These are phyloP conservation scores for Vireo altiloquus DNA, from an alignment of 2,113 vertebrate genomes.

Conservation along the genomic window DNA sequence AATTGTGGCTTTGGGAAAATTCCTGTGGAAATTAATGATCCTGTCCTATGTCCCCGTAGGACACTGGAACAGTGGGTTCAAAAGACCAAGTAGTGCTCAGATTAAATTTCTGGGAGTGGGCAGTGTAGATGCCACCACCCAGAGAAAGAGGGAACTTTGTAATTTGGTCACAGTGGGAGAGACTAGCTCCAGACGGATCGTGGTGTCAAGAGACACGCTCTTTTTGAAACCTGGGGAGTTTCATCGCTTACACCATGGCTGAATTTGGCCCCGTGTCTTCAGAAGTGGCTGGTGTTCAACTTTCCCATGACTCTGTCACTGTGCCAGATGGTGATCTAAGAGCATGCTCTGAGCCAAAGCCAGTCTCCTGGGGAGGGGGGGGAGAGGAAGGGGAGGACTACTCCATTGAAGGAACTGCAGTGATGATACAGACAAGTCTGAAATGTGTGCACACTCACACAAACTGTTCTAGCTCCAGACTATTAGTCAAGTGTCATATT, in stretches of 20 bases:
- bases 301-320: conserved; percentile 66
- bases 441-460: neutral
- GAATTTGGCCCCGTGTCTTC: conserved; percentile 48
- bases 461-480: neutral
- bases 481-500: neutral
- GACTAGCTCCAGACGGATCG: neutral
- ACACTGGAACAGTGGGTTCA: neutral
- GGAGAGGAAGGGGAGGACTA: neutral
- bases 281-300: conserved; percentile 56
- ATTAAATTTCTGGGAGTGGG: neutral
- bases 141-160: neutral
- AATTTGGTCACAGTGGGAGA: neutral
- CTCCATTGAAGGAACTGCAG: conserved; percentile 40
- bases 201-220: neutral
- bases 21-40: neutral
- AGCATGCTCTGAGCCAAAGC: conserved; percentile 28
- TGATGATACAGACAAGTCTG: conserved; percentile 7
- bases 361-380: neutral
- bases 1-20: neutral
- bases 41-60: neutral
- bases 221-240: conserved; percentile 16
- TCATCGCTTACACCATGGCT: neutral
- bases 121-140: neutral
- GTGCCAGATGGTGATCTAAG: conserved; percentile 63
- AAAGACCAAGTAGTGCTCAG: neutral